These are phyloP conservation scores for Lucifuga dentata DNA, from an alignment of 2,113 vertebrate genomes.

Conservation along the genomic window DNA sequence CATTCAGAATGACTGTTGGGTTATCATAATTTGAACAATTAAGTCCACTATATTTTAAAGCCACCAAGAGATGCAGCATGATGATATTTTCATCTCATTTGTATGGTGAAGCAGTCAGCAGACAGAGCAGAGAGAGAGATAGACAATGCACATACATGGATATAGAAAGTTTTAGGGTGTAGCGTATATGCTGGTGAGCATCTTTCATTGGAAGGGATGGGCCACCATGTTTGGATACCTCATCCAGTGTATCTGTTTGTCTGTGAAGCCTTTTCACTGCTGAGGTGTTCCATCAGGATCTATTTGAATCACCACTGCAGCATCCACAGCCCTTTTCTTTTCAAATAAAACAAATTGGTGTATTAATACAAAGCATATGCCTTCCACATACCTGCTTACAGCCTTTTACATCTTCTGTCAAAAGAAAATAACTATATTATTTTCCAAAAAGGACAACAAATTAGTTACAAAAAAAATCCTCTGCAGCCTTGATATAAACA, in stretches of 20 bases:
- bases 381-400: background rate
- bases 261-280: conserved; percentile 25
- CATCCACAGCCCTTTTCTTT: background rate
- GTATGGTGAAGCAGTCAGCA: background rate
- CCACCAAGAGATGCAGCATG: background rate
- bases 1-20: background rate
- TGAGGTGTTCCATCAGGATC: conserved; percentile 28
- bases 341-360: background rate
- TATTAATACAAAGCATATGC: background rate
- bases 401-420: background rate
- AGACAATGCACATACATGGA: too few relatives aligned
- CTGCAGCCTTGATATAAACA: too few relatives aligned
- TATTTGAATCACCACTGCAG: conserved; percentile 24
- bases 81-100: conserved; percentile 1
- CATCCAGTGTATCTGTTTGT: conserved; percentile 22
- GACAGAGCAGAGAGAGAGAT: too few relatives aligned
- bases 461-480: too few relatives aligned
- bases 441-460: too few relatives aligned
- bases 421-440: background rate
- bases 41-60: background rate
- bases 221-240: too few relatives aligned
- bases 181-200: too few relatives aligned
- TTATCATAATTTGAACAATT: background rate
- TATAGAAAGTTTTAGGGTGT: too few relatives aligned
- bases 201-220: too few relatives aligned